phyloP scores from a whole-genome alignment of 2,797 vertebrate genomes.

The Myotis vivesi region DNA sequence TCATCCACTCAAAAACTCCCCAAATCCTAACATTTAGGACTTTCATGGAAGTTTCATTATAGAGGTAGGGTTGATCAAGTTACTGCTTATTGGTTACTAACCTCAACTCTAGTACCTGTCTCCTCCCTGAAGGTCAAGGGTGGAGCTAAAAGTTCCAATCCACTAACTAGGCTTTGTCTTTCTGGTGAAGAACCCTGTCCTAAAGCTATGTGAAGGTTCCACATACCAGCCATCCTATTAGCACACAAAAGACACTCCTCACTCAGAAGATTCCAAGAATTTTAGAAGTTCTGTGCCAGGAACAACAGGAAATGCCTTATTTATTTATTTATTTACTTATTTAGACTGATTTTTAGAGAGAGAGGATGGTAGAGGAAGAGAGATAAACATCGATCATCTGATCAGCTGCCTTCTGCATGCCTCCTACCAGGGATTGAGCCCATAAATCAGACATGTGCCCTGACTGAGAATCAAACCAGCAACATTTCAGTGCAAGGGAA shows the following conservation, averaged over 20 bases:
- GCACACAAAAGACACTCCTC: not conserved
- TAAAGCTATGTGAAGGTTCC: not conserved
- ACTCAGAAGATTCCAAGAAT: not conserved
- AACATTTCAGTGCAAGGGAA: not conserved
- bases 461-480: not conserved
- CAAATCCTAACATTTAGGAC: not conserved
- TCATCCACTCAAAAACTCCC: not conserved
- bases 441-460: not conserved
- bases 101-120: not conserved
- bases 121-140: not conserved
- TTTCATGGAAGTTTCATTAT: not conserved
- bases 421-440: not conserved
- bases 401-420: not conserved
- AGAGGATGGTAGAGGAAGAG: not conserved
- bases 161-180: not conserved
- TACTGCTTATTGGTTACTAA: not conserved
- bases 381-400: not conserved
- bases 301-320: not conserved
- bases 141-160: not conserved
- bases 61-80: too few relatives aligned
- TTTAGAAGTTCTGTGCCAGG: not conserved
- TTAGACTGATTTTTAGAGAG: not conserved
- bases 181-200: not conserved
- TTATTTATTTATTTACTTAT: not conserved
- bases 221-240: not conserved